Evolutionary conservation across 2,113 vertebrate species (phyloP).

Genomic region (Riparia riparia): DNA sequence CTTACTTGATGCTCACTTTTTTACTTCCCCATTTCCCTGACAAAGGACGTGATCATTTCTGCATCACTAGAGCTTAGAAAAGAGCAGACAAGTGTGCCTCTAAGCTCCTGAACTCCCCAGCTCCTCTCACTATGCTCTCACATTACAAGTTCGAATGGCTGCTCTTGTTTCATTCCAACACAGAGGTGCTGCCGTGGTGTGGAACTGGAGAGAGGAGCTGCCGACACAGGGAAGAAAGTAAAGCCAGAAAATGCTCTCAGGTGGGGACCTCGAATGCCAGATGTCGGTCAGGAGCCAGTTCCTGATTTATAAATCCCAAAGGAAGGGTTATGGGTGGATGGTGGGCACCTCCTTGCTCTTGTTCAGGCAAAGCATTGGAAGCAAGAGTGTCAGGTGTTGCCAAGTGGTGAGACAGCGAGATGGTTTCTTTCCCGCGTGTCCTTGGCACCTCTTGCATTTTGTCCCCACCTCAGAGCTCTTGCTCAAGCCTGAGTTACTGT

Average conservation of each 20-base stretch:
- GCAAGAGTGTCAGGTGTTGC: not conserved
- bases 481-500: not conserved
- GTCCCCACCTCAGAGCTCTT: not conserved
- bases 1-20: not conserved
- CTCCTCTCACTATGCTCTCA: accelerated
- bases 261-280: not conserved
- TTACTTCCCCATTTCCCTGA: not conserved
- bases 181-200: accelerated
- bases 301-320: not conserved
- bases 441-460: not conserved
- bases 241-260: not conserved
- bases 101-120: not conserved
- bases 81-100: not conserved
- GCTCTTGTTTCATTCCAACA: accelerated
- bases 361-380: not conserved
- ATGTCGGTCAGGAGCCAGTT: not conserved
- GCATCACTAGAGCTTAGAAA: not conserved
- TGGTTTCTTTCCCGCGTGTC: accelerated
- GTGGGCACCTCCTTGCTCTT: not conserved
- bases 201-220: not conserved
- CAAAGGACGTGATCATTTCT: not conserved
- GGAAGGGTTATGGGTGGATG: not conserved
- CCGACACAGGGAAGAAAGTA: accelerated
- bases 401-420: accelerated
- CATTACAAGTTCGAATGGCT: not conserved